phyloP scores from a whole-genome alignment of 2,888 invertebrate genomes.

The Fragum fragum region DNA sequence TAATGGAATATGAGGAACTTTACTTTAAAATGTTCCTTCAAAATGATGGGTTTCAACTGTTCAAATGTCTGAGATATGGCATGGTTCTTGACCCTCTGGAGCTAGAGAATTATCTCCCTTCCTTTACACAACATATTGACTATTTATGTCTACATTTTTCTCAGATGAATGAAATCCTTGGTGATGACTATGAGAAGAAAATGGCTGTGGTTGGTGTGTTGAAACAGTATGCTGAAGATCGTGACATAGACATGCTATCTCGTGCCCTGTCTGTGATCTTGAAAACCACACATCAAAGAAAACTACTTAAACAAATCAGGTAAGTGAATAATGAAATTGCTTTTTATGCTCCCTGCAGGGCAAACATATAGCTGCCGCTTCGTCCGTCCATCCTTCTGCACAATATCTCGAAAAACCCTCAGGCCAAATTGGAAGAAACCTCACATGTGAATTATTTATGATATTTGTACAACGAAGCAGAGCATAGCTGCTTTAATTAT shows the following conservation, averaged over 20 bases:
- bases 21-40: constrained; percentile 58
- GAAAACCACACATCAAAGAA: constrained; percentile 76
- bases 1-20: constrained; percentile 57
- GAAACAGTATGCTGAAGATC: constrained; percentile 85
- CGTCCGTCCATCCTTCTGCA: no score
- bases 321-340: constrained; percentile 42
- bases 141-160: constrained; percentile 71
- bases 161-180: constrained; percentile 81
- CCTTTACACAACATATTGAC: constrained; percentile 68
- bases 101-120: constrained; percentile 66
- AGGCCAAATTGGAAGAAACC: no score
- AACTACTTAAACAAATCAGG: constrained; percentile 80
- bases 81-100: constrained; percentile 68
- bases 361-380: no score
- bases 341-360: no score
- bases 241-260: constrained; percentile 82
- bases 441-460: no score
- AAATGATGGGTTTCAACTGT: constrained; percentile 56
- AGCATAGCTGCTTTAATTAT: no score
- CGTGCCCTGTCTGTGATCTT: constrained; percentile 76
- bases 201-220: constrained; percentile 84
- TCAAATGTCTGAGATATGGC: constrained; percentile 53
- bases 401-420: no score
- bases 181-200: constrained; percentile 81
- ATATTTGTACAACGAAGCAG: no score